Evolutionary conservation across 1,140 invertebrate genomes (phyloP).

Genomic region (Nixonia krombeini): DNA sequence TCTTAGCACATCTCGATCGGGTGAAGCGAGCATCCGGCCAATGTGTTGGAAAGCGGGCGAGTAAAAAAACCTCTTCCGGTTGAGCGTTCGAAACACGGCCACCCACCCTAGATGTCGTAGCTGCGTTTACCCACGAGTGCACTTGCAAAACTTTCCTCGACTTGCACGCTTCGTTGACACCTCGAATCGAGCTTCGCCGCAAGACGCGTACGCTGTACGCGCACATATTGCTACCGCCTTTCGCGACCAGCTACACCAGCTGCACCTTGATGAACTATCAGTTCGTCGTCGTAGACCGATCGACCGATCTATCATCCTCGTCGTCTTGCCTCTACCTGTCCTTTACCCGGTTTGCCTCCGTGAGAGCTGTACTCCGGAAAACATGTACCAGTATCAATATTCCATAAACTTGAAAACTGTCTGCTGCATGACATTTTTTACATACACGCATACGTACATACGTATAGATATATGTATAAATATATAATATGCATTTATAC

Average conservation of each 20-base stretch:
- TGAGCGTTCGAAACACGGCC: conserved; percentile 3
- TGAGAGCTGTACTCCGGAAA: too few relatives aligned
- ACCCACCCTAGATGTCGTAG: too few relatives aligned
- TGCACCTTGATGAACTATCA: conserved; percentile 3
- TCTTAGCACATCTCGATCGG: conserved; percentile 3
- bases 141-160: conserved; percentile 5
- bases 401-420: background rate
- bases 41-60: background rate
- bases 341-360: too few relatives aligned
- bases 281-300: background rate
- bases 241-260: background rate
- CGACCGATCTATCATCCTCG: too few relatives aligned
- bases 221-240: background rate
- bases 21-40: conserved; percentile 3
- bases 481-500: too few relatives aligned
- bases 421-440: too few relatives aligned
- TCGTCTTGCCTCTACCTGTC: too few relatives aligned
- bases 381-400: too few relatives aligned
- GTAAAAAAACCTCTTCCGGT: conserved; percentile 6
- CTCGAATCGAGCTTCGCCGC: conserved; percentile 3
- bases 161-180: conserved; percentile 5
- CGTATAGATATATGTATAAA: too few relatives aligned
- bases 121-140: conserved; percentile 7
- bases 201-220: conserved; percentile 5
- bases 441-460: too few relatives aligned